Percentiles rank a stretch among this genome's conserved stretches.
phyloP scores from a whole-genome alignment of 2,888 invertebrate species.

The Polyommatus iphigenia region DNA sequence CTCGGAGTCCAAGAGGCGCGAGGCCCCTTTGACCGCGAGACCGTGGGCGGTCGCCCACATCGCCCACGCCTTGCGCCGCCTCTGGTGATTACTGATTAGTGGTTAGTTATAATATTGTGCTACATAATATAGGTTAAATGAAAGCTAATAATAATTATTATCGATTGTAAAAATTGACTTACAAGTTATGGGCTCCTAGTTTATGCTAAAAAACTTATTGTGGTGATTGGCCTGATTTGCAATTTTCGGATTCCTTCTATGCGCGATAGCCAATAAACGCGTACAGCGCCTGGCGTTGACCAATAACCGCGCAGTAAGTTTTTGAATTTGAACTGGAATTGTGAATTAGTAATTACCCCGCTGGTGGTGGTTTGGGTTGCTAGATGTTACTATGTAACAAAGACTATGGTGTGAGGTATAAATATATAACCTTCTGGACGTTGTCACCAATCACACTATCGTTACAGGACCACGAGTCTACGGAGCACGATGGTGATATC shows the following conservation, averaged over 20 bases:
- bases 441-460: not conserved
- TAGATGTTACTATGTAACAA: not conserved
- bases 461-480: constrained; percentile 82
- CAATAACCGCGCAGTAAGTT: not conserved
- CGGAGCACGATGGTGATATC: constrained; percentile 92
- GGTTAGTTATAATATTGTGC: not conserved
- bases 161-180: not conserved
- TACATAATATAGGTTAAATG: not conserved
- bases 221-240: not conserved
- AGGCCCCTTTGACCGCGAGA: no score
- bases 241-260: not conserved
- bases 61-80: no score
- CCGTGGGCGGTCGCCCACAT: no score
- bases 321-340: not conserved
- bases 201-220: not conserved
- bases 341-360: not conserved
- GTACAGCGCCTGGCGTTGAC: not conserved
- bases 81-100: not conserved
- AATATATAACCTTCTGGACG: not conserved
- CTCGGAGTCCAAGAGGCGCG: no score
- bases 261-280: not conserved
- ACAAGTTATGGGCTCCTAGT: not conserved
- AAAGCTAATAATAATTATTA: not conserved
- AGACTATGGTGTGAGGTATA: not conserved
- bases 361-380: not conserved